phyloP scores from a whole-genome alignment of 2,888 invertebrate species.

The Campoplex capitator region DNA sequence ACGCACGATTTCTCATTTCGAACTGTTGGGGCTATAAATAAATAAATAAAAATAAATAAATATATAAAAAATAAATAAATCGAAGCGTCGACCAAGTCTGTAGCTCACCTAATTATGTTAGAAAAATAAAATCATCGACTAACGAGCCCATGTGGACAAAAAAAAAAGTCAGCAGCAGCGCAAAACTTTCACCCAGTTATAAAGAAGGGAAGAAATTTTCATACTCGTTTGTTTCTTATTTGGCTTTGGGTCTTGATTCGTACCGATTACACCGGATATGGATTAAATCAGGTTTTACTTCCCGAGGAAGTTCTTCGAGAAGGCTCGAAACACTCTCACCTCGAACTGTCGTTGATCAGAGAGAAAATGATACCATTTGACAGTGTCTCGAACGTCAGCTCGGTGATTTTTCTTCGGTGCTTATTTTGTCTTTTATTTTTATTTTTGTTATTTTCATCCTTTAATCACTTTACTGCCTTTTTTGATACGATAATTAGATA shows the following conservation, averaged over 20 bases:
- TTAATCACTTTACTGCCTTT: background rate
- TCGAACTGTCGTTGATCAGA: conserved; percentile 35
- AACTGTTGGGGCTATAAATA: too few relatives aligned
- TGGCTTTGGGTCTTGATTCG: conserved; percentile 37
- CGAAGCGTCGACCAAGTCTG: too few relatives aligned
- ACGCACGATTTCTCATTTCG: too few relatives aligned
- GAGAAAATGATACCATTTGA: conserved; percentile 45
- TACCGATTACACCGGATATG: conserved; percentile 58
- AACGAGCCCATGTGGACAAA: background rate
- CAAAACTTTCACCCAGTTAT: conserved; percentile 54
- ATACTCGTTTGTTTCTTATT: conserved; percentile 42
- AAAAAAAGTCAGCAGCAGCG: background rate
- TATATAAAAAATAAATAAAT: too few relatives aligned
- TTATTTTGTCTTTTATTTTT: background rate
- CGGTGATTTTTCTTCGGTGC: background rate
- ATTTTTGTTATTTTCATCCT: background rate
- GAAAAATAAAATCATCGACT: background rate
- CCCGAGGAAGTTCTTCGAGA: conserved; percentile 4
- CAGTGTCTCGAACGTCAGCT: conserved; percentile 29
- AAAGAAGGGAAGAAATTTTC: conserved; percentile 16
- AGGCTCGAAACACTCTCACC: conserved; percentile 55
- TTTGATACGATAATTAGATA: background rate
- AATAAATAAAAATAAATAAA: too few relatives aligned
- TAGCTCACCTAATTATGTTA: background rate
- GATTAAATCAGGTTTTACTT: conserved; percentile 57